Evolutionary conservation across 2,797 vertebrate genomes (phyloP), one percentile per base, ranked within the genome.

Genomic region (Hirundo rustica): DNA sequence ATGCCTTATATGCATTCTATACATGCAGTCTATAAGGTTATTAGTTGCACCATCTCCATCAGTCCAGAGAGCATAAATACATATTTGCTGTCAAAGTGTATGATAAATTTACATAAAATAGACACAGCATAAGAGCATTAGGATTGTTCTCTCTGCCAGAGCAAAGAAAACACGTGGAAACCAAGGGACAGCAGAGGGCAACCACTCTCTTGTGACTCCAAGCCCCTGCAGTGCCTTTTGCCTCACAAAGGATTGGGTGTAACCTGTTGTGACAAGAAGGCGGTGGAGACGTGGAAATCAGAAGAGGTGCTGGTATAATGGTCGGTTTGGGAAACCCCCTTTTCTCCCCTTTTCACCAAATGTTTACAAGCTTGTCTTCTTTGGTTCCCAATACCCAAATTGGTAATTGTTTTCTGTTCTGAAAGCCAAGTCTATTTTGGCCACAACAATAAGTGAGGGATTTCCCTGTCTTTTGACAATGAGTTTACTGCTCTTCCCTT

Each of bases 221-320:
- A 6, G 4, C 2, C 18, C 8, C 11, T 57, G 54, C 0, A 0
- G 68, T 53, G 42, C 58, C 44, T n/a, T 29, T 53, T 54, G 21
- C 50, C 42, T 88, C 17, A 15, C 22, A 0, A 0, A 45, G 22
- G 27, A 30, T 1, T 1, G 36, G 11, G 5, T 36, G 25, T 70
- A 47, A 77, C 29, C 20, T 29, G 50, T 34, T 50, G 40, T 19
- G 54, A 66, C 10, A 13, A 16, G 45, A n/a, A 48, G 32, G 26
- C 32, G 32, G 22, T 8, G 18, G 47, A 71, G 60, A 53, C 9
- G 17, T 8, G 34, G 23, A 70, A 38, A 6, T 65, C 3, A 4
- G 47, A 36, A 68, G 50, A 76, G 40, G 26, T 38, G 29, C 23
- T 47, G 62, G 32, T 50, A 27, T 26, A 26, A 71, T 30, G 40